Evolutionary conservation across 1,140 invertebrate genomes (phyloP), one percentile per base, ranked within the genome.

Genomic region (Ips nitidus): DNA sequence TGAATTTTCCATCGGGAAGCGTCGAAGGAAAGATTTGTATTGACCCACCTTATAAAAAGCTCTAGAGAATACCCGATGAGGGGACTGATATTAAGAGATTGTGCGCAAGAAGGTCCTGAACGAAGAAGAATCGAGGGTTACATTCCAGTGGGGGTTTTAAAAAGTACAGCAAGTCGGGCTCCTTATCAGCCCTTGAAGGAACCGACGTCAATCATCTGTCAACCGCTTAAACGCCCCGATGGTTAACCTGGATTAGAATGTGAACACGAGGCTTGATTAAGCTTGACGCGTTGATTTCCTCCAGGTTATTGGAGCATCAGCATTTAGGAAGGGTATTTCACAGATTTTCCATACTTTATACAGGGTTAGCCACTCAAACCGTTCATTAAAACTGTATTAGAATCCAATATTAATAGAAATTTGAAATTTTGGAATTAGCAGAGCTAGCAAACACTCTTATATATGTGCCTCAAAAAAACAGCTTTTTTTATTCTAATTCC

Each of bases 161-260:
- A 50, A 22, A 8, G 45, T 8, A 50, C 45, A 22, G 45, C 45
- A 22, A 3, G 3, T 22, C 6, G 3, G 45, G 6, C 45, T 50
- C 7, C 7, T 8, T 50, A 50, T 22, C 22, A 1, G 45, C 22
- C 45, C 45, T 50, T 50, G 7, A 36, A 36, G 53, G 38, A 56
- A 56, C 53, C 53, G 53, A n/a, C 39, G 53, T 38, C 53, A 56
- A 56, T 56, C 53, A 56, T 36, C 22, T 37, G 38, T 56, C 53
- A 56, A 40, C 53, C 53, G 53, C 53, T 56, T 36, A 56, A 56
- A 37, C 39, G 53, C 53, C n/a, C 22, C 7, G 47, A 7, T 2
- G 53, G 53, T 56, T 56, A 56, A 56, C 53, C 53, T 56, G 53
- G 53, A 37, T 56, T 56, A 40, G 53, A 50, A 56, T 36, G n/a